phyloP scores from a whole-genome alignment of 1,140 invertebrate genomes.

The Achroia grisella region DNA sequence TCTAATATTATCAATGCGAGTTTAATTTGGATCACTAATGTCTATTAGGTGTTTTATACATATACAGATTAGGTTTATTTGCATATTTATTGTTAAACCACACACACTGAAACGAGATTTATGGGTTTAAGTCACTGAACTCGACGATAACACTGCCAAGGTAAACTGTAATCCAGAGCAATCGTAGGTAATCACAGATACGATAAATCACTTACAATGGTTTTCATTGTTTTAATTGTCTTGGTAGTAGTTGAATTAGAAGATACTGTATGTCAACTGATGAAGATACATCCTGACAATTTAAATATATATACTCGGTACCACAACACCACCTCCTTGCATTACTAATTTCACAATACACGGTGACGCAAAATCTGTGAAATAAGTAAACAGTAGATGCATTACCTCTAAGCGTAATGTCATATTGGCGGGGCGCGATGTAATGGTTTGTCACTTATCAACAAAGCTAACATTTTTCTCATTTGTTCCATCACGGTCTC shows the following conservation, averaged over 20 bases:
- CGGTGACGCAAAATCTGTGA: constrained; percentile 66
- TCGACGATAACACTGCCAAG: constrained; percentile 3
- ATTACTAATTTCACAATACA: constrained; percentile 54
- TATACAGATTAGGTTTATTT: too few relatives aligned
- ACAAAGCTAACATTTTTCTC: constrained; percentile 55
- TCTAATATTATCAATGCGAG: too few relatives aligned
- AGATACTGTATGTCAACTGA: constrained; percentile 44
- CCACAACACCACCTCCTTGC: constrained; percentile 47
- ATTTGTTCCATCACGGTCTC: constrained; percentile 28
- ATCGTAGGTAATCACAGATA: background rate
- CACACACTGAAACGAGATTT: background rate
- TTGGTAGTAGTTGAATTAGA: constrained; percentile 25
- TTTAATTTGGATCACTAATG: too few relatives aligned
- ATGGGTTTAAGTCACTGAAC: constrained; percentile 8
- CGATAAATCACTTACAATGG: constrained; percentile 49
- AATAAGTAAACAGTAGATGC: constrained; percentile 67
- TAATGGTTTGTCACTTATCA: constrained; percentile 61
- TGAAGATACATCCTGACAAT: constrained; percentile 49
- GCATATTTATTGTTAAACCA: too few relatives aligned
- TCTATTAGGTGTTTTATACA: too few relatives aligned
- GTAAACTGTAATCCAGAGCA: background rate
- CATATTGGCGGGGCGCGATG: constrained; percentile 42
- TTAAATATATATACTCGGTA: constrained; percentile 56
- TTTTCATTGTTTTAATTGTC: constrained; percentile 46
- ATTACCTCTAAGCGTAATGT: constrained; percentile 62